phyloP scores from a whole-genome alignment of 53 echinoderm and acorn worm species.

The Arbacia lixula region DNA sequence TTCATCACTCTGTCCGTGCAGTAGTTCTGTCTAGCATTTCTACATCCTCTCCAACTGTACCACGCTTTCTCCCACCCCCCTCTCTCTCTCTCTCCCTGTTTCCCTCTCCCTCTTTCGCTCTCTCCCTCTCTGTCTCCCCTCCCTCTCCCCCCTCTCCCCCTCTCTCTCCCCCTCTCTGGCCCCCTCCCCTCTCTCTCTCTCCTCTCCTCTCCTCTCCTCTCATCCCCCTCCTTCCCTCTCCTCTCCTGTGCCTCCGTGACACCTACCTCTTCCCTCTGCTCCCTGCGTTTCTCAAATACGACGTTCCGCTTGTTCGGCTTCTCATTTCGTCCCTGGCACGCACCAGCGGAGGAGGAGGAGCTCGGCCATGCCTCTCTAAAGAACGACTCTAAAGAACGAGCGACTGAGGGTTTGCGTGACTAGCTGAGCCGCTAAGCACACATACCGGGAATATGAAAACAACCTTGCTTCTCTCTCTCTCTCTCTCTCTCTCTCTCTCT shows the following conservation, averaged over 20 bases:
- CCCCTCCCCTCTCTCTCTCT: background rate
- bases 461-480: constrained; percentile 17
- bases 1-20: background rate
- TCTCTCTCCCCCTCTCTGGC: background rate
- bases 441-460: background rate
- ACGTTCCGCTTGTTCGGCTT: constrained; percentile 12
- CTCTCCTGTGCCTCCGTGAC: background rate
- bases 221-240: background rate
- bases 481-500: background rate
- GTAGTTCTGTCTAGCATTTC: background rate
- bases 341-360: constrained; percentile 50
- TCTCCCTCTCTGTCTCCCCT: background rate
- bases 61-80: background rate
- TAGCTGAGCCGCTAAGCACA: constrained; percentile 43
- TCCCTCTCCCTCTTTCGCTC: background rate
- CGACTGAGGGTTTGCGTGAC: constrained; percentile 57
- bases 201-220: background rate
- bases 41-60: too few relatives aligned
- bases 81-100: background rate
- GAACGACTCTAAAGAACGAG: too few relatives aligned
- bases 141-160: background rate
- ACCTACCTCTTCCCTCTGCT: background rate
- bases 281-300: constrained; percentile 13
- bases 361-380: too few relatives aligned
- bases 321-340: constrained; percentile 30